These are phyloP conservation scores for Grallaria varia DNA, from an alignment of 2,113 vertebrate genomes.

Conservation along the genomic window DNA sequence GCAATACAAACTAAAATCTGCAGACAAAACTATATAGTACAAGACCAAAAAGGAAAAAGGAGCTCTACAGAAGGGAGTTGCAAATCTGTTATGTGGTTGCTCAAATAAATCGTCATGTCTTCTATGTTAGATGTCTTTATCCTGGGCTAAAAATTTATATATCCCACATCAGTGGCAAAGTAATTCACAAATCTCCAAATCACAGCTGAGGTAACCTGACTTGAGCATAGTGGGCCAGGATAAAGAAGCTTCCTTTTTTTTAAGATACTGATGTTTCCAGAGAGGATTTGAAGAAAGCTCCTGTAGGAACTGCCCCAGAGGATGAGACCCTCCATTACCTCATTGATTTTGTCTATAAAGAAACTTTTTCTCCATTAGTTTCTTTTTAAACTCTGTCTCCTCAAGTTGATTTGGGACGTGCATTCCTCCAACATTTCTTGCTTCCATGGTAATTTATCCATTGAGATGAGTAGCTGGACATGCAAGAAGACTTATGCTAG, in stretches of 20 bases:
- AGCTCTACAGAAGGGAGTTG: neutral
- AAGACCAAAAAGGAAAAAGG: neutral
- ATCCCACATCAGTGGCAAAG: neutral
- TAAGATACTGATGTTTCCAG: neutral
- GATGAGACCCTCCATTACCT: neutral
- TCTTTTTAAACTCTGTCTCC: neutral
- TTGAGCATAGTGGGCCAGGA: neutral
- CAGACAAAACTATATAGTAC: neutral
- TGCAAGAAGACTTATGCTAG: neutral
- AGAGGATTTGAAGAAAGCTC: neutral
- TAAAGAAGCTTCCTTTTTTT: neutral
- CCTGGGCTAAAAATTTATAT: neutral
- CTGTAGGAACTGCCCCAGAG: neutral
- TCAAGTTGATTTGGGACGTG: neutral
- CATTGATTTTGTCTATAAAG: neutral
- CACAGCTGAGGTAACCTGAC: neutral
- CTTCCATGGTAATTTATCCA: neutral
- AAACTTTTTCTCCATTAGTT: neutral
- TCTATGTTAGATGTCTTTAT: neutral
- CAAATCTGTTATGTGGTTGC: neutral
- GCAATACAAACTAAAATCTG: constrained; percentile 19
- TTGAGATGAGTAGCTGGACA: neutral
- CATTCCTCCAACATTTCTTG: neutral
- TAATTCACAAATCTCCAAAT: neutral
- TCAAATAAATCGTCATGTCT: neutral